These are phyloP conservation scores for Piaya cayana DNA, from an alignment of 2,113 vertebrate genomes.

Conservation along the genomic window DNA sequence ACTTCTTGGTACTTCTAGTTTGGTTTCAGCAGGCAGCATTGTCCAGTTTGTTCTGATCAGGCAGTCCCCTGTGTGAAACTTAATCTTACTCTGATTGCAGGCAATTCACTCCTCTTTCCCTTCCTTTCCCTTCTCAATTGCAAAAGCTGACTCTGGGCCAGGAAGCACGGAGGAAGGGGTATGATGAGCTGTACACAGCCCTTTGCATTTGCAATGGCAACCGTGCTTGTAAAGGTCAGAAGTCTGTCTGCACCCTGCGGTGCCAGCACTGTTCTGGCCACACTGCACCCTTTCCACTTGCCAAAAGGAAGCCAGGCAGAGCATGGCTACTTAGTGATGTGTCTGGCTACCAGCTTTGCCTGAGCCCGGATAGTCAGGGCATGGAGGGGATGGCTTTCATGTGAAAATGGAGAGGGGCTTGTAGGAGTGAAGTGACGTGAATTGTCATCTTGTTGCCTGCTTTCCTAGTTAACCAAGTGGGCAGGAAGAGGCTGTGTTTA, in stretches of 20 bases:
- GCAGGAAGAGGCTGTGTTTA: not conserved
- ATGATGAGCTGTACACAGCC: not conserved
- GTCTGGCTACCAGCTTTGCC: not conserved
- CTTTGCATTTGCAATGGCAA: not conserved
- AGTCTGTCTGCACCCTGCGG: not conserved
- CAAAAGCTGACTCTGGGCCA: not conserved
- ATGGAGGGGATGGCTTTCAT: fast-evolving
- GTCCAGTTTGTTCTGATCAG: not conserved
- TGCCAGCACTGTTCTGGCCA: fast-evolving
- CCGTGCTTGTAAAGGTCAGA: not conserved
- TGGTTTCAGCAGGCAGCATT: not conserved
- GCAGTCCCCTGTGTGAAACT: not conserved
- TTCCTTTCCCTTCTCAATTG: not conserved
- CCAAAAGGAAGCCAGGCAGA: fast-evolving
- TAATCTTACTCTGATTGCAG: not conserved
- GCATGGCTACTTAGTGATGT: not conserved
- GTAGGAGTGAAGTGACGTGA: not conserved
- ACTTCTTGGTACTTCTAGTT: not conserved
- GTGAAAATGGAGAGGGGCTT: not conserved
- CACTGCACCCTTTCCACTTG: not conserved
- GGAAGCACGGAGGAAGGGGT: not conserved
- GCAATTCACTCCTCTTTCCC: not conserved
- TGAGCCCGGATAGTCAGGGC: fast-evolving
- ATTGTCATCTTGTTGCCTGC: not conserved
- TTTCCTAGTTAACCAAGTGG: not conserved